These are phyloP conservation scores for Tragelaphus scriptus DNA, from an alignment of 2,113 vertebrate genomes.

Conservation along the genomic window DNA sequence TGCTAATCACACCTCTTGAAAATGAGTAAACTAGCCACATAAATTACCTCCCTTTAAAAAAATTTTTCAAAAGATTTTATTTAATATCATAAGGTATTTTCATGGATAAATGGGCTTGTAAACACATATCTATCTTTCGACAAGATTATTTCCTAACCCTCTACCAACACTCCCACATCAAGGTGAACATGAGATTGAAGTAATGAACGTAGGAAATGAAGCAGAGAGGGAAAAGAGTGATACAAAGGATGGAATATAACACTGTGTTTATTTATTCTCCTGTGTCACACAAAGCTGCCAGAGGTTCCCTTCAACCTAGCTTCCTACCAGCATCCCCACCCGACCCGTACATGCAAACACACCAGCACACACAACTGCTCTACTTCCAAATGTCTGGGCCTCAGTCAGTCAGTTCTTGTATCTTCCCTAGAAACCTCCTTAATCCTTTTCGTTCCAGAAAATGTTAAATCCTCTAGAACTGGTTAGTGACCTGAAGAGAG, in stretches of 20 bases:
- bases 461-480: neutral
- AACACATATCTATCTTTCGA: conserved; percentile 79
- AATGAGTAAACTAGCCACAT: conserved; percentile 81
- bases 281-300: conserved; percentile 75
- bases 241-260: conserved; percentile 77
- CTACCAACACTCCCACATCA: conserved; percentile 2
- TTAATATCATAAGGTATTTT: conserved; percentile 84
- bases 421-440: neutral
- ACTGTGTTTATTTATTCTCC: conserved; percentile 79
- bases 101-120: conserved; percentile 85
- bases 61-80: conserved; percentile 83
- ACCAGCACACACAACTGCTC: neutral
- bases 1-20: conserved; percentile 73
- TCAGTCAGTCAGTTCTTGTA: neutral
- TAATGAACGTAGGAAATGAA: conserved; percentile 78
- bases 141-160: neutral
- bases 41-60: conserved; percentile 81
- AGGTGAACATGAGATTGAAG: conserved; percentile 67
- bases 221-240: neutral
- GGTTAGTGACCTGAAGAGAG: neutral
- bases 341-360: too few relatives aligned
- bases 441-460: neutral
- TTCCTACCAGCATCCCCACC: neutral
- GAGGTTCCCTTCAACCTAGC: neutral
- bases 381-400: neutral